Percentiles rank a stretch among this genome's conserved stretches.
These are phyloP conservation scores for Papilio helenus DNA, from an alignment of 1,140 invertebrate species.

Conservation along the genomic window DNA sequence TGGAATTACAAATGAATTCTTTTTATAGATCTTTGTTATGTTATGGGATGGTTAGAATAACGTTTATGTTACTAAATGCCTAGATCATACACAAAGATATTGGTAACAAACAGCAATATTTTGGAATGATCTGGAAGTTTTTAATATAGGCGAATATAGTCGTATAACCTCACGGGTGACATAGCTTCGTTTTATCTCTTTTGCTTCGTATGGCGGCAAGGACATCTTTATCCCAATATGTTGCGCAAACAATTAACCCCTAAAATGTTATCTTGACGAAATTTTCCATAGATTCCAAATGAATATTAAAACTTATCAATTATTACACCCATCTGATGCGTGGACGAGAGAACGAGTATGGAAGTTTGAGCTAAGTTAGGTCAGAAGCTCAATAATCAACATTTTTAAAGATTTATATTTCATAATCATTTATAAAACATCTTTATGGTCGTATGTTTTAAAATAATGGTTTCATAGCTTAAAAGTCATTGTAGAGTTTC, in stretches of 20 bases:
- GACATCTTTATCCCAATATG: conserved; percentile 3
- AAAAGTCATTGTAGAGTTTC: neutral
- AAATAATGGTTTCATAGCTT: neutral
- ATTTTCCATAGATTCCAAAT: neutral
- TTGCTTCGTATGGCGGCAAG: neutral
- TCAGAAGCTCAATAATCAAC: neutral
- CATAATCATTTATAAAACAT: neutral
- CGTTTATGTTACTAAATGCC: neutral
- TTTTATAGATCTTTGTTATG: neutral
- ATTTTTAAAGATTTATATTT: neutral
- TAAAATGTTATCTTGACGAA: neutral
- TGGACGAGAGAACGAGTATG: too few relatives aligned
- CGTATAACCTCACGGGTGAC: neutral
- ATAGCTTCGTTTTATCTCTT: neutral
- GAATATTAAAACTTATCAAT: neutral
- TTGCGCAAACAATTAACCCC: neutral
- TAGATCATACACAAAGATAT: neutral
- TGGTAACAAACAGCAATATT: neutral
- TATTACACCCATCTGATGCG: too few relatives aligned
- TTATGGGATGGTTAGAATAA: neutral
- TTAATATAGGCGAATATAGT: neutral
- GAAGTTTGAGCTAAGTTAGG: too few relatives aligned
- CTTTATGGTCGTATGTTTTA: neutral
- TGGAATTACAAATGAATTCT: neutral
- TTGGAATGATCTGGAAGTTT: neutral